Evolutionary conservation across 2,113 vertebrate genomes (phyloP).

Genomic region (Engystomops pustulosus): DNA sequence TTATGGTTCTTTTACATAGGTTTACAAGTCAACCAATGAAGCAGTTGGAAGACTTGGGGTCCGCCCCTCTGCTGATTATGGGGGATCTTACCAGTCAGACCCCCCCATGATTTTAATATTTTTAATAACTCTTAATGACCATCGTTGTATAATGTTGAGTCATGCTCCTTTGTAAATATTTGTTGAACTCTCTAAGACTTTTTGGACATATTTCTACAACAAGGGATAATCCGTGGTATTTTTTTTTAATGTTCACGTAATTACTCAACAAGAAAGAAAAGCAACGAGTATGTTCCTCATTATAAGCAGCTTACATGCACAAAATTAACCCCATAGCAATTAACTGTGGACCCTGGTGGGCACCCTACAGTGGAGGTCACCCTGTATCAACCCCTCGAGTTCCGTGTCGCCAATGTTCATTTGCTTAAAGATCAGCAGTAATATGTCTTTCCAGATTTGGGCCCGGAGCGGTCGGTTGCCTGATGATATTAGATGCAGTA

Average conservation of each 20-base stretch:
- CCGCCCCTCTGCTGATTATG: too few species aligned
- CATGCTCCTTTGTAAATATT: neutral
- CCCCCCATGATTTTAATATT: too few species aligned
- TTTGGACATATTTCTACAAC: neutral
- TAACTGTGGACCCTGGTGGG: slow-evolving; percentile 16
- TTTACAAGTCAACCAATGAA: too few species aligned
- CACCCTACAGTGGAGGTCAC: slow-evolving; percentile 2
- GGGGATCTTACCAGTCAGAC: too few species aligned
- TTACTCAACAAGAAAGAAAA: neutral
- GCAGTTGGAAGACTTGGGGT: too few species aligned
- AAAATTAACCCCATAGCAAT: slow-evolving; percentile 7
- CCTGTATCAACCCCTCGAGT: neutral
- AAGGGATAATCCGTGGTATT: neutral
- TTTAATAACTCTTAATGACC: too few species aligned
- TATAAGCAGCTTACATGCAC: neutral
- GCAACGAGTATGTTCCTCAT: neutral
- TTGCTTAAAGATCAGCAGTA: too few species aligned
- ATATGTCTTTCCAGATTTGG: slow-evolving; percentile 26
- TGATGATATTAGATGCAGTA: slow-evolving; percentile 41
- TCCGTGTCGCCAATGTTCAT: slow-evolving; percentile 43
- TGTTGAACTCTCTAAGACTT: neutral
- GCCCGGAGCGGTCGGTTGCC: slow-evolving; percentile 24
- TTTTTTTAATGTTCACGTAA: neutral
- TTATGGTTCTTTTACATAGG: too few species aligned
- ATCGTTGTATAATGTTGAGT: neutral